Percentiles rank a stretch among this genome's conserved stretches.
Evolutionary conservation across 2,888 invertebrate genomes (phyloP).

Genomic region (Agrochola lychnidis): DNA sequence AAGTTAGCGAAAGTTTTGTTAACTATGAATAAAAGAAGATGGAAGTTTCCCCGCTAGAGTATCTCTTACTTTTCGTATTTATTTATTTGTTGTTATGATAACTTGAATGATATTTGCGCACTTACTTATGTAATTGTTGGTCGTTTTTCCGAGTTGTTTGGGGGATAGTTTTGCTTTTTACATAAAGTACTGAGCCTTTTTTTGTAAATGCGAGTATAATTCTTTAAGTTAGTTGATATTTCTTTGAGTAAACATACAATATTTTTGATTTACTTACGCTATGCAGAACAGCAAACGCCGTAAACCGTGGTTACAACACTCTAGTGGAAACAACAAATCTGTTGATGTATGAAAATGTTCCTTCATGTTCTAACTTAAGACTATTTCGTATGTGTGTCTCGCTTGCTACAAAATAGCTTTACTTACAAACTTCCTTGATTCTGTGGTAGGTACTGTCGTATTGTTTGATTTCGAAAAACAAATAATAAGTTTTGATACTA

Average conservation of each 20-base stretch:
- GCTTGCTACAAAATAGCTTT: constrained; percentile 10
- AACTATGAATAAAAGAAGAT: constrained; percentile 74
- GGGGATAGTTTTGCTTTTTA: not conserved
- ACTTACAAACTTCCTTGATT: not conserved
- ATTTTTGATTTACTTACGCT: not conserved
- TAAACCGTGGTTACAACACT: not conserved
- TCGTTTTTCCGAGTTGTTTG: constrained; percentile 30
- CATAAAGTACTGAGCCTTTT: not conserved
- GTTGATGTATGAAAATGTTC: constrained; percentile 22
- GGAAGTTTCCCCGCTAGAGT: constrained; percentile 55
- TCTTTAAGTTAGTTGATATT: not conserved
- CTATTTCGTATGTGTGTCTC: constrained; percentile 12
- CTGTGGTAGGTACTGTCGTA: too few relatives aligned
- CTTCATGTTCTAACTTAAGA: constrained; percentile 10
- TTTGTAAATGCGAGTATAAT: not conserved
- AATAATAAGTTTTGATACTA: too few relatives aligned
- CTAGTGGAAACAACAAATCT: constrained; percentile 31
- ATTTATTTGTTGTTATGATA: constrained; percentile 67
- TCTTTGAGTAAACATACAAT: not conserved
- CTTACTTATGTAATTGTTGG: constrained; percentile 43
- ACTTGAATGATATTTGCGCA: constrained; percentile 60
- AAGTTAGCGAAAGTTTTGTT: constrained; percentile 73
- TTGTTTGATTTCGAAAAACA: too few relatives aligned
- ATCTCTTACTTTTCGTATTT: constrained; percentile 62
- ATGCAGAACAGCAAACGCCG: not conserved